phyloP scores from a whole-genome alignment of 2,113 vertebrate genomes.

The Nycticryphes semicollaris region DNA sequence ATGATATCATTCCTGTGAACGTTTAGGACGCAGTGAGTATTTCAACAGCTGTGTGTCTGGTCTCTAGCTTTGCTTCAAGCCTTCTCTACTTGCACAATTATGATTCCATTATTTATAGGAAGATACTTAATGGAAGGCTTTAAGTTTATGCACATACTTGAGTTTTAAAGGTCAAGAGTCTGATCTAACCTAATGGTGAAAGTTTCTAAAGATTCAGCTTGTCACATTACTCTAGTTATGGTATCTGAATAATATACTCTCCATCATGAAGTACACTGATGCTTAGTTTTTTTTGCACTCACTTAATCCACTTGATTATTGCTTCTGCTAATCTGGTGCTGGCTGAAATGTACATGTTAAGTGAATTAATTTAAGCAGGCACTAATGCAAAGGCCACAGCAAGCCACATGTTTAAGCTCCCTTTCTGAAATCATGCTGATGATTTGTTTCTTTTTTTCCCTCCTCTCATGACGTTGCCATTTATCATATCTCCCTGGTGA shows the following conservation, averaged over 20 bases:
- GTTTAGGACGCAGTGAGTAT: not conserved
- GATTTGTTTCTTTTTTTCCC: not conserved
- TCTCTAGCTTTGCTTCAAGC: not conserved
- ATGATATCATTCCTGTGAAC: not conserved
- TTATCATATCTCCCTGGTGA: too few species aligned
- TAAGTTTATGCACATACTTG: not conserved
- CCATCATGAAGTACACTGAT: rapidly evolving
- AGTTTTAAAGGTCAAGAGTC: not conserved
- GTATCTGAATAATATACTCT: not conserved
- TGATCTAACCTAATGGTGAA: not conserved
- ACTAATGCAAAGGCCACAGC: rapidly evolving
- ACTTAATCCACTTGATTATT: not conserved
- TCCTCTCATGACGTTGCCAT: too few species aligned
- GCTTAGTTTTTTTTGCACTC: rapidly evolving
- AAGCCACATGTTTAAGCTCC: too few species aligned
- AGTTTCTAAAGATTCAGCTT: not conserved
- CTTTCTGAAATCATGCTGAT: not conserved
- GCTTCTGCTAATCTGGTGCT: not conserved
- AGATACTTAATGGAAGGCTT: not conserved
- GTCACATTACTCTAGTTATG: rapidly evolving
- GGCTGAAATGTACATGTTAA: not conserved
- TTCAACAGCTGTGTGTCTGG: not conserved
- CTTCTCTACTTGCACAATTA: not conserved
- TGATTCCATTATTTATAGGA: not conserved
- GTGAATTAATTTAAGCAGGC: not conserved